These are phyloP conservation scores for Coregonus sp. DNA, from an alignment of 2,797 vertebrate genomes.

Conservation along the genomic window DNA sequence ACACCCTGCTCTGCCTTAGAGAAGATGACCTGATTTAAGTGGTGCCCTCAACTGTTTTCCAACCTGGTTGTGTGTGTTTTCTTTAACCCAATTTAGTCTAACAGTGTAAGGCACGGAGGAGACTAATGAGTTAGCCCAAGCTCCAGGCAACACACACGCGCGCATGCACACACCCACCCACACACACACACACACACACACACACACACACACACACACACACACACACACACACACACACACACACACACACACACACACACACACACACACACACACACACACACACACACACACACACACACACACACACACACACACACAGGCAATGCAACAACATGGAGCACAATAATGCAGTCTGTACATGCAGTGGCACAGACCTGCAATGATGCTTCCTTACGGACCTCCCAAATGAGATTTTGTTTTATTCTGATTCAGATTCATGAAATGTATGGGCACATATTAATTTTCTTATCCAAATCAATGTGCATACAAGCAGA, in stretches of 20 bases:
- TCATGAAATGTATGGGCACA: no score
- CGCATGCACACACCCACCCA: no score
- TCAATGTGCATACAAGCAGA: background rate
- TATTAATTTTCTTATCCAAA: background rate
- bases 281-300: constrained; percentile 5
- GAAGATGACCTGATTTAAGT: constrained; percentile 71
- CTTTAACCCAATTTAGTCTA: constrained; percentile 68
- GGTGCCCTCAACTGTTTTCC: constrained; percentile 55
- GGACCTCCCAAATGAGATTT: background rate
- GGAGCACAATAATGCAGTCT: background rate
- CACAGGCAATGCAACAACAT: background rate
- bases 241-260: constrained; percentile 2
- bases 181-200: constrained; percentile 4
- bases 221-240: background rate
- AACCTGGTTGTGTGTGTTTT: constrained; percentile 64
- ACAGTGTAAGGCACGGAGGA: constrained; percentile 43
- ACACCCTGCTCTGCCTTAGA: constrained; percentile 39
- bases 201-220: constrained; percentile 1
- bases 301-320: background rate
- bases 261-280: background rate
- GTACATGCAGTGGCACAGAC: background rate
- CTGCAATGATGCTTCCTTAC: background rate
- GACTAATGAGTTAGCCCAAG: no score
- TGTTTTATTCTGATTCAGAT: background rate
- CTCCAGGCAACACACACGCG: background rate